phyloP scores from a whole-genome alignment of 2,113 vertebrate genomes.

The Alouatta palliata region DNA sequence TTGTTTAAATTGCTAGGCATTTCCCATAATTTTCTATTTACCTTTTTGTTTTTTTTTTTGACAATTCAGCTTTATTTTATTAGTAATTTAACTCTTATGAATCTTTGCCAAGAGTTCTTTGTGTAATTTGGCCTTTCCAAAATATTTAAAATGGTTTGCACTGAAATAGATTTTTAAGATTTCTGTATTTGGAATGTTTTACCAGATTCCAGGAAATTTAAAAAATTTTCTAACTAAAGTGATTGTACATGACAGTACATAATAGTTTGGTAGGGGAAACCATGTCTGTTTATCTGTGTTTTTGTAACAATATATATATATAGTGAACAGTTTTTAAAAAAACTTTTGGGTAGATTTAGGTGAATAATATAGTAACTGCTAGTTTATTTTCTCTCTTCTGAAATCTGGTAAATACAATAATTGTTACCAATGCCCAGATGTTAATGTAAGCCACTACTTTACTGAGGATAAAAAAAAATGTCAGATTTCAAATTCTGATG shows the following conservation, averaged over 20 bases:
- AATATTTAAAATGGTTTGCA: slow-evolving; percentile 53
- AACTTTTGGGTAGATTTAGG: slow-evolving; percentile 10
- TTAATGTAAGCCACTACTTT: slow-evolving; percentile 38
- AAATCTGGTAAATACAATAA: slow-evolving; percentile 46
- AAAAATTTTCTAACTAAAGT: slow-evolving; percentile 37
- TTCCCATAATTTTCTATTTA: slow-evolving; percentile 40
- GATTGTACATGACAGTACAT: not conserved
- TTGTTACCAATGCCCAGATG: slow-evolving; percentile 6
- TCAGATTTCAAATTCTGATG: slow-evolving; percentile 36
- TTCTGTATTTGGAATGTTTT: slow-evolving; percentile 56
- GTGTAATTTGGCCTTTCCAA: slow-evolving; percentile 45
- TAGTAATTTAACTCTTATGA: slow-evolving; percentile 40
- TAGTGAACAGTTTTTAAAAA: not conserved
- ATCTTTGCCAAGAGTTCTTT: slow-evolving; percentile 38
- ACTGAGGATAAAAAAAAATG: not conserved
- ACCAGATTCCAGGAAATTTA: slow-evolving; percentile 31
- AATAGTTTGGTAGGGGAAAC: not conserved
- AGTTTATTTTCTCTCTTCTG: slow-evolving; percentile 25
- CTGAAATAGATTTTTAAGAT: not conserved
- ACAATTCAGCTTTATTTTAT: slow-evolving; percentile 41
- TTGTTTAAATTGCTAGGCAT: slow-evolving; percentile 46
- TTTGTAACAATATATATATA: not conserved
- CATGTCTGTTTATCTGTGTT: slow-evolving; percentile 42
- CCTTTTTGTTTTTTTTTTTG: slow-evolving; percentile 54
- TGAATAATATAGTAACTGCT: slow-evolving; percentile 36